Conservation (phyloP, 1,140 invertebrate genomes). For the Homarus americanus region DNA sequence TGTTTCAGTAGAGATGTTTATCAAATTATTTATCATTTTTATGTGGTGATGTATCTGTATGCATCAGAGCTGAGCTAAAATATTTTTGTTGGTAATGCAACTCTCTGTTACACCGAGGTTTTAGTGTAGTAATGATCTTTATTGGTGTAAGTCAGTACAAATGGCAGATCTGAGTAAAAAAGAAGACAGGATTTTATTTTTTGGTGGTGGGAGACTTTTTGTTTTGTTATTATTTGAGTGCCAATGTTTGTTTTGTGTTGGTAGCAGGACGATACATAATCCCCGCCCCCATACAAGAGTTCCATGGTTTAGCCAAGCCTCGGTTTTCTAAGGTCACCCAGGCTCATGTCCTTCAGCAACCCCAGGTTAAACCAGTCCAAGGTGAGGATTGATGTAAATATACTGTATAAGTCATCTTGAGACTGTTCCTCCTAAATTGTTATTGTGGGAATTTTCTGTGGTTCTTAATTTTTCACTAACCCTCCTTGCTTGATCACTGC, state of each 20-base stretch:
- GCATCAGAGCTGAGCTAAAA: too few species aligned
- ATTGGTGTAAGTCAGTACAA: background rate
- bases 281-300: background rate
- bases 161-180: background rate
- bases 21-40: too few species aligned
- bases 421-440: too few species aligned
- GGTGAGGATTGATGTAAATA: background rate
- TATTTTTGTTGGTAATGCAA: too few species aligned
- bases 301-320: constrained; percentile 2
- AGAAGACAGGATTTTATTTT: background rate
- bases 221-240: background rate
- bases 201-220: too few species aligned
- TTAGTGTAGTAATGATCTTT: too few species aligned
- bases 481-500: too few species aligned
- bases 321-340: background rate
- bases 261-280: background rate
- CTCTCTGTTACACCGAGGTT: too few species aligned
- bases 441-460: too few species aligned
- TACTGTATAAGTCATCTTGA: background rate
- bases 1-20: too few species aligned
- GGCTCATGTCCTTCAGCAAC: background rate
- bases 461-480: too few species aligned
- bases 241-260: background rate
- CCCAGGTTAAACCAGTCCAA: background rate
- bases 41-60: too few species aligned